These are phyloP conservation scores for Acanthis flammea DNA, from an alignment of 2,797 vertebrate species.

Conservation along the genomic window DNA sequence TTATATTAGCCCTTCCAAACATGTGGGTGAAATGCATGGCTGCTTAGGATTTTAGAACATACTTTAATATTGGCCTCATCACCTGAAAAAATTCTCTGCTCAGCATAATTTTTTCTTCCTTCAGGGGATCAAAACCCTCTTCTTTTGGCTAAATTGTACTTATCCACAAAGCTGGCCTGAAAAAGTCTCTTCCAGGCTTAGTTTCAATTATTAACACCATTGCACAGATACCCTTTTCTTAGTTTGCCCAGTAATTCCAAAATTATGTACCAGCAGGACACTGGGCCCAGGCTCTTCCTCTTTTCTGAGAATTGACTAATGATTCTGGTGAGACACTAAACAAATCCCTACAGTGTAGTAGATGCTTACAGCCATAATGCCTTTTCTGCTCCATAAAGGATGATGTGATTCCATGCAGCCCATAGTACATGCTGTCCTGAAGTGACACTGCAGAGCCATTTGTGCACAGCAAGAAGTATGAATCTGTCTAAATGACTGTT, in stretches of 20 bases:
- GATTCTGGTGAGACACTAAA: not conserved
- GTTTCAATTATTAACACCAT: not conserved
- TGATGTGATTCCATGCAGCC: not conserved
- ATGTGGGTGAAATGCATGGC: not conserved
- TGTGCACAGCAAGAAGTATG: slow-evolving; percentile 12
- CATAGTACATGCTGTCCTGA: not conserved
- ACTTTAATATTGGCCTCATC: not conserved
- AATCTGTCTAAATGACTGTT: slow-evolving; percentile 24
- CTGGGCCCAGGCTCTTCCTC: not conserved
- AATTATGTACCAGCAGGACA: not conserved
- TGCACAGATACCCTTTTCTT: not conserved
- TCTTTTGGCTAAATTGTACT: not conserved
- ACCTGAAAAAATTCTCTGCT: not conserved
- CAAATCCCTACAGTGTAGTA: not conserved
- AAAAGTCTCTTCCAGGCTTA: not conserved
- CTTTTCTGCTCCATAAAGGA: not conserved
- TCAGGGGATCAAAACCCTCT: not conserved
- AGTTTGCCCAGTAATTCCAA: not conserved
- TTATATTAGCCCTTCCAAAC: not conserved
- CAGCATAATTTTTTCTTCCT: not conserved
- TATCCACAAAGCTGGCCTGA: not conserved
- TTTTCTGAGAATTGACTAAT: not conserved
- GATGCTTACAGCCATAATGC: not conserved
- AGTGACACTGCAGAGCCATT: not conserved
- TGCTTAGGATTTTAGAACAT: not conserved